Base-by-base conservation (phyloP, 2,113 vertebrate genomes). In the Antechinus stuartii region DNA sequence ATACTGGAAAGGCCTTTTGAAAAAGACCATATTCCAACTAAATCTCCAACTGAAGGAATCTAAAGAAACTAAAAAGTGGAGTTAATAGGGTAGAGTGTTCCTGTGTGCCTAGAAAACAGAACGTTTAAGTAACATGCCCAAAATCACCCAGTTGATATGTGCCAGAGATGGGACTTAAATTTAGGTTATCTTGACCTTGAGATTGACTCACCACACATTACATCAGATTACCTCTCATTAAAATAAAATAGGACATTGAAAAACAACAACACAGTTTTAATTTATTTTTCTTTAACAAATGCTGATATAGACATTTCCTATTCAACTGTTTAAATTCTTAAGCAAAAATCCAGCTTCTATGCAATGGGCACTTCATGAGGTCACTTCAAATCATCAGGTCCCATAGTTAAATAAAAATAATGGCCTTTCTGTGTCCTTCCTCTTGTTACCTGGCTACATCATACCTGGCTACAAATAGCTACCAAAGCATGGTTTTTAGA, bases 401-500 rank as follows among this genome's bases (percentile, higher is more conserved):
- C n/a, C 7, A 23, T 23, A 84, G 68, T 22, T 84, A 35, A 84
- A 42, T 42, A 76, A 35, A 84, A 8, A 11, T 22, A 42, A 42
- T 23, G 35, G 16, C 68, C 42, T 42, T 84, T 84, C 68, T 8
- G 19, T n/a, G n/a, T 84, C 19, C n/a, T 84, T 84, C n/a, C 68
- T 84, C 42, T 84, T n/a, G 6, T 6, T 42, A 42, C 42, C 42
- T 42, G 42, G n/a, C n/a, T n/a, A n/a, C n/a, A 84, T 95, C 92
- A 95, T 89, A 54, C 16, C 90, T 95, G 55, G 42, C 54, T 92
- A 42, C 91, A 94, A 91, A 95, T 56, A 54, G 91, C 57, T 95
- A 52, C 57, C 57, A 93, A 96, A 93, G 54, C 7, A 91, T 24
- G 47, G 49, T 90, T 94, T 61, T 35, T 27, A n/a, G 93, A 94